Percentiles rank a stretch among this genome's conserved stretches.
phyloP scores from a whole-genome alignment of 2,888 invertebrate genomes.

The Phlogophora meticulosa region DNA sequence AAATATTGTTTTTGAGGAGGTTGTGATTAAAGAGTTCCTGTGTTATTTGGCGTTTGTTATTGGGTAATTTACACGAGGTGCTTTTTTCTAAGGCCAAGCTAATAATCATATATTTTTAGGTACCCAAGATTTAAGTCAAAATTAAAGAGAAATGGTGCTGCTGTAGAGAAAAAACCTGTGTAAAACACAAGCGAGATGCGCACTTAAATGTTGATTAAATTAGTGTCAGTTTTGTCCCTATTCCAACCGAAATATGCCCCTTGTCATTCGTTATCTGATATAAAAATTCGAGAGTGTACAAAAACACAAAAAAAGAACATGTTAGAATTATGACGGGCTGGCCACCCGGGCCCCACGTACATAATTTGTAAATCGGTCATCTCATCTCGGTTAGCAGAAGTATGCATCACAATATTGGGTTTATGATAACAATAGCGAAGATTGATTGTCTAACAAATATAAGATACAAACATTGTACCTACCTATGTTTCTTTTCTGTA shows the following conservation, averaged over 20 bases:
- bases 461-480: too few relatives aligned
- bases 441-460: constrained; percentile 34
- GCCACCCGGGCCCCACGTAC: constrained; percentile 25
- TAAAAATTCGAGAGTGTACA: constrained; percentile 7
- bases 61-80: constrained; percentile 14
- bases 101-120: neutral
- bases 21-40: constrained; percentile 8
- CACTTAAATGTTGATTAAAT: neutral
- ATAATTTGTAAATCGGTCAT: constrained; percentile 30
- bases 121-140: neutral
- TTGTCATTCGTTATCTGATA: constrained; percentile 4
- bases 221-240: neutral
- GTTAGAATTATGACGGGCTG: constrained; percentile 10
- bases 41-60: constrained; percentile 36
- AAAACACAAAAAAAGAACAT: constrained; percentile 6
- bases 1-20: constrained; percentile 36
- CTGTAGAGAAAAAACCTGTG: neutral
- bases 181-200: neutral
- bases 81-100: constrained; percentile 30
- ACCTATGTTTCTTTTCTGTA: neutral
- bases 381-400: constrained; percentile 22
- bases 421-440: constrained; percentile 45
- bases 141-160: neutral
- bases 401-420: constrained; percentile 50
- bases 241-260: neutral